phyloP scores from a whole-genome alignment of 1,140 invertebrate genomes.

The Macrobrachium nipponense region DNA sequence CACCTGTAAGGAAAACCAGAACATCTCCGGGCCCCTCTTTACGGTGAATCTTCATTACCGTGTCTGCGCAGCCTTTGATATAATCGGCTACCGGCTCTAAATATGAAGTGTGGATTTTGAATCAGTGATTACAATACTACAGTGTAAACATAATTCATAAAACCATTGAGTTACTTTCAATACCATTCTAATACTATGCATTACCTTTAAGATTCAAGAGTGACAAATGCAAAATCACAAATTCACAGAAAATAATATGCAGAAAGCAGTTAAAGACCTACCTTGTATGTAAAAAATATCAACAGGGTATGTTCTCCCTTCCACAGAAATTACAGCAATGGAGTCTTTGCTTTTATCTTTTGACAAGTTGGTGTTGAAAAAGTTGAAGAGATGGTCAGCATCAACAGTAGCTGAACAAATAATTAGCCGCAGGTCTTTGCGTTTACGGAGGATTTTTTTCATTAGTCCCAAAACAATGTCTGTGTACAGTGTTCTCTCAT shows the following conservation, averaged over 20 bases:
- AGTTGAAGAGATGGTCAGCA: slow-evolving; percentile 86
- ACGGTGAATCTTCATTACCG: slow-evolving; percentile 89
- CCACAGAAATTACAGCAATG: slow-evolving; percentile 86
- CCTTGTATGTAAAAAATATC: slow-evolving; percentile 80
- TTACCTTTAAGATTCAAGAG: background rate
- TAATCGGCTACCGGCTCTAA: slow-evolving; percentile 91
- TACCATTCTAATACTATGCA: too few relatives aligned
- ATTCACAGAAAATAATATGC: background rate
- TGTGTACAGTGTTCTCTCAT: slow-evolving; percentile 92
- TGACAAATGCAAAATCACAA: background rate
- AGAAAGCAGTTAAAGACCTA: background rate
- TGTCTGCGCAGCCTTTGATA: slow-evolving; percentile 86
- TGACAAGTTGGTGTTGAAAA: slow-evolving; percentile 83
- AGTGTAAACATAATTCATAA: too few relatives aligned
- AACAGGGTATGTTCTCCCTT: slow-evolving; percentile 90
- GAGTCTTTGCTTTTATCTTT: slow-evolving; percentile 69
- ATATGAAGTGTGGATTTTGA: slow-evolving; percentile 68
- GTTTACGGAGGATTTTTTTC: slow-evolving; percentile 92
- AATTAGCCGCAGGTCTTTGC: slow-evolving; percentile 85
- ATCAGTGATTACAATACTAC: too few relatives aligned
- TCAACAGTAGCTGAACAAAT: slow-evolving; percentile 96
- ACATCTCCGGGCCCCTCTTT: slow-evolving; percentile 87
- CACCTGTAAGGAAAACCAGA: slow-evolving; percentile 93
- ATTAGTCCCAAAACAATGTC: slow-evolving; percentile 95
- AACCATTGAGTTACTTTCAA: too few relatives aligned